Conservation (phyloP, 2,113 vertebrate genomes). For the Phyllostomus hastatus region DNA sequence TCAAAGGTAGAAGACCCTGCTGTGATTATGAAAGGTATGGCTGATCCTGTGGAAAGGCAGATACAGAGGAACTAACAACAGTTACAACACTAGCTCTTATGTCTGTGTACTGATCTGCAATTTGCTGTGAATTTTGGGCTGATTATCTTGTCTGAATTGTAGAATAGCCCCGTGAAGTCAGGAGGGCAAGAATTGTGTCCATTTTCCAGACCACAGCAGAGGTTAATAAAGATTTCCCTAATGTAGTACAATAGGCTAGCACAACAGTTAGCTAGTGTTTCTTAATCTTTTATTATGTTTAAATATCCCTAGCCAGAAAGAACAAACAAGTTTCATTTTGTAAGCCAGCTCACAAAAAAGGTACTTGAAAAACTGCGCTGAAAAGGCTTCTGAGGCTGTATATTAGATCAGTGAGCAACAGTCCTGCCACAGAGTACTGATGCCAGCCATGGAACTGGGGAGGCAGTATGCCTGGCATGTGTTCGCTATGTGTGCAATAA, state of each 20-base stretch:
- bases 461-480: neutral
- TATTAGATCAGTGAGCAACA: neutral
- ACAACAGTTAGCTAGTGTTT: neutral
- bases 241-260: neutral
- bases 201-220: neutral
- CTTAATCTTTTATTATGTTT: neutral
- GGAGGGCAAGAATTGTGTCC: neutral
- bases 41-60: neutral
- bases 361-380: neutral
- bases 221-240: neutral
- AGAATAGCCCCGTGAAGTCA: neutral
- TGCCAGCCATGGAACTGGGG: neutral
- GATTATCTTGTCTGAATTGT: neutral
- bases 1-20: slow-evolving; percentile 94
- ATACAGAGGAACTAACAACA: neutral
- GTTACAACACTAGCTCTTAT: neutral
- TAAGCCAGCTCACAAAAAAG: neutral
- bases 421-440: neutral
- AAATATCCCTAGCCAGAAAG: neutral
- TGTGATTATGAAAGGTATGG: slow-evolving; percentile 93
- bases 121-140: neutral
- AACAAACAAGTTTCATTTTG: neutral
- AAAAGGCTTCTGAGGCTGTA: neutral
- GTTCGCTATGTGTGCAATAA: neutral
- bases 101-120: neutral